Evolutionary conservation across 1,140 invertebrate species (phyloP).

Genomic region (Penaeus vannamei): DNA sequence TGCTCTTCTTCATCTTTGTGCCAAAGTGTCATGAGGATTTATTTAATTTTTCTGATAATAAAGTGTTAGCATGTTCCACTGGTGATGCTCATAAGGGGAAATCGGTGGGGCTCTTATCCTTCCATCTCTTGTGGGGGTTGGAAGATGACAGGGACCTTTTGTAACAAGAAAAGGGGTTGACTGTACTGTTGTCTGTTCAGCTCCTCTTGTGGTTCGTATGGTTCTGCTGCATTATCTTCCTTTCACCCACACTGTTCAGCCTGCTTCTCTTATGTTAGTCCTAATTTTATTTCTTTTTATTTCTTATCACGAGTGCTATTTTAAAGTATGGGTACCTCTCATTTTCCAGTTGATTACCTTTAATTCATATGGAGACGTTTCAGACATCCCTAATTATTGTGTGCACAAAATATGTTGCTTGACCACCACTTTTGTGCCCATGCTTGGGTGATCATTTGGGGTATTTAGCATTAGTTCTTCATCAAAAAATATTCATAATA

Average conservation of each 20-base stretch:
- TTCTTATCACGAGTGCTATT: conserved; percentile 36
- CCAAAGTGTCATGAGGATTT: conserved; percentile 56
- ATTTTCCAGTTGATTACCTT: conserved; percentile 38
- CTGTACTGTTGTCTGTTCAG: conserved; percentile 20
- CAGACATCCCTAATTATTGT: conserved; percentile 53
- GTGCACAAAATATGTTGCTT: conserved; percentile 48
- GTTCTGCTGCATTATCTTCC: conserved; percentile 26
- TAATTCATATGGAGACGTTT: conserved; percentile 39
- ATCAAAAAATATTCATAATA: conserved; percentile 10
- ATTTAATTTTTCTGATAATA: conserved; percentile 34
- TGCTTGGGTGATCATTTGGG: conserved; percentile 26
- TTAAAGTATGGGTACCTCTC: conserved; percentile 47
- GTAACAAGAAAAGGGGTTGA: conserved; percentile 17
- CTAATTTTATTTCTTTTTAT: not conserved
- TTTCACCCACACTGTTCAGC: conserved; percentile 32
- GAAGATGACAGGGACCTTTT: not conserved
- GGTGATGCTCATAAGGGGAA: conserved; percentile 11
- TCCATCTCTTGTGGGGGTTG: conserved; percentile 28
- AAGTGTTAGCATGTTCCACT: conserved; percentile 23
- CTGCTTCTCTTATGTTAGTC: conserved; percentile 30
- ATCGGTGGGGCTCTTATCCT: conserved; percentile 18
- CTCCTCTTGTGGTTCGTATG: conserved; percentile 3
- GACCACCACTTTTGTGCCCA: conserved; percentile 48
- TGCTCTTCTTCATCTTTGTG: conserved; percentile 46
- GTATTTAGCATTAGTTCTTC: conserved; percentile 9